Evolutionary conservation across 2,113 vertebrate genomes (phyloP), one percentile per base, ranked within the genome.

Genomic region (Uria aalge): DNA sequence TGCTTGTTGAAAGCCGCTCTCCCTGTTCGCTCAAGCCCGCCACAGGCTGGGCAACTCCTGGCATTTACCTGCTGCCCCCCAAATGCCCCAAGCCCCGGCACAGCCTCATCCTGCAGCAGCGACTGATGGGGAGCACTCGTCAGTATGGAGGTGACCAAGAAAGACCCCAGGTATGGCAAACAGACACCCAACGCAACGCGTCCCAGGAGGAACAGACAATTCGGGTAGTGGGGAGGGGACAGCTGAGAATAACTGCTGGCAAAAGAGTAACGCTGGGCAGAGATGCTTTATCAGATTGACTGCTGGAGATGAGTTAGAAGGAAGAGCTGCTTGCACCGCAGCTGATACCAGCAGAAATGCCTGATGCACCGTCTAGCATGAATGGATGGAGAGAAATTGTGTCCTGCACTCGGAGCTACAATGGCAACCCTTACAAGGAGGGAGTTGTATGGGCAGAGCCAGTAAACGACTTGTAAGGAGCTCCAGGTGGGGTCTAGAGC

Each of bases 231-330:
- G 15, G 38, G 41, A 23, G 26, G 38, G 47, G 59, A n/a, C 30
- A 15, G 6, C 38, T 19, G 18, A 64, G 57, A 66, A 15, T 15
- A 64, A 36, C 6, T 14, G 20, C n/a, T 23, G 30, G 55, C 40
- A 17, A 34, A 45, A 22, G 36, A 48, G 32, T 5, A 36, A 19
- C 1, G 0, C 64, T 52, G 74, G 34, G 43, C 47, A 52, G 41
- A 2, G 5, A 50, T 27, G 8, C 23, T 8, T 15, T 1, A 9
- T 3, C 0, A 0, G 29, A 8, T 5, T 1, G 8, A 15, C 8
- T 7, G 34, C 21, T 26, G 48, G 38, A 9, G 36, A 8, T 2
- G 71, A 62, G 38, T 5, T 5, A 10, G 67, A 53, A 36, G 71
- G 59, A 38, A 52, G 26, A 27, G 43, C 50, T 12, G 47, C 57